Evolutionary conservation across 2,113 vertebrate species (phyloP).

Genomic region (Formicarius rufipectus): DNA sequence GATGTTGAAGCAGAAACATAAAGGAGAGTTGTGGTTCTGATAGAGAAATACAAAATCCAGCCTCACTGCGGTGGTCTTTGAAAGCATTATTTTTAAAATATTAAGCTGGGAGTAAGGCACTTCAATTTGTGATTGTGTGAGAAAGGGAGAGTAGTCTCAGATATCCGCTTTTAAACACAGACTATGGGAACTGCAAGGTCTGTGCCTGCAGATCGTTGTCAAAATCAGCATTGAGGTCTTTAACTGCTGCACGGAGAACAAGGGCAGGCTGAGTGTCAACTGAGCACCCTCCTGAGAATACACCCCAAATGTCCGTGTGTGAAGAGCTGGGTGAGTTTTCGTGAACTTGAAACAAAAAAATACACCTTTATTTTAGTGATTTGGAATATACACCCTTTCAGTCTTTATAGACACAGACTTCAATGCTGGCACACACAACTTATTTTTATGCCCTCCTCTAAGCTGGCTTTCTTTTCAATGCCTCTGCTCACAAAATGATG

Average conservation of each 20-base stretch:
- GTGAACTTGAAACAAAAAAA: neutral
- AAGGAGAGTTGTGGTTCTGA: neutral
- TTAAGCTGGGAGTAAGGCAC: neutral
- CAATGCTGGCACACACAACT: neutral
- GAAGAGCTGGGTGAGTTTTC: neutral
- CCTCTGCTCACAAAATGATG: neutral
- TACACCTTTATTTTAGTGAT: neutral
- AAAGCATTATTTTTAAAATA: neutral
- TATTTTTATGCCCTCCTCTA: neutral
- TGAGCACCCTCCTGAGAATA: neutral
- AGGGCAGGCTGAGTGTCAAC: neutral
- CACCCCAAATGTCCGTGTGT: neutral
- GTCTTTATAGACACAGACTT: neutral
- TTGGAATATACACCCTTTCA: neutral
- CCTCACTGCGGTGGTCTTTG: neutral
- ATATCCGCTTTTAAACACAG: neutral
- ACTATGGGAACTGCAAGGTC: neutral
- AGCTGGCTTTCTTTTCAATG: neutral
- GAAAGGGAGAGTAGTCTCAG: neutral
- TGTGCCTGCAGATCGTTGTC: neutral
- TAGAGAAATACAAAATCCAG: neutral
- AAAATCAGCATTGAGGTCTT: neutral
- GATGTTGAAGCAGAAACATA: neutral
- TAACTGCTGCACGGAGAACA: neutral
- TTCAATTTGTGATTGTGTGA: neutral